These are phyloP conservation scores for Channa argus DNA, from an alignment of 2,113 vertebrate species.

Conservation along the genomic window DNA sequence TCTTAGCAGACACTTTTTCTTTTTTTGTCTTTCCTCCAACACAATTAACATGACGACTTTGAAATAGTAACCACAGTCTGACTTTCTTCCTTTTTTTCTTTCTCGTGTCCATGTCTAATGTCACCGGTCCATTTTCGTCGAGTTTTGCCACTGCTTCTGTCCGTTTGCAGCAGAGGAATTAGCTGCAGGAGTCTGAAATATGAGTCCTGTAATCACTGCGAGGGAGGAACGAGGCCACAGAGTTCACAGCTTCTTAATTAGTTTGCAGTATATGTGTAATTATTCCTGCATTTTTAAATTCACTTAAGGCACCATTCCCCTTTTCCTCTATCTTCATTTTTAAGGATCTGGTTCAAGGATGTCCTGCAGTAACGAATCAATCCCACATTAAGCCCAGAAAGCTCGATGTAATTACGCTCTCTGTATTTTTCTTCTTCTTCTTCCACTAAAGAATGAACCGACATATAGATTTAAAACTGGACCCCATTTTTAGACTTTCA, in stretches of 20 bases:
- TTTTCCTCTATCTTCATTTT: constrained; percentile 60
- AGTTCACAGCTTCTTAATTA: constrained; percentile 82
- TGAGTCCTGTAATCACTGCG: constrained; percentile 72
- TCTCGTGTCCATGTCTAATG: constrained; percentile 44
- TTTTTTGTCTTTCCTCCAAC: constrained; percentile 54
- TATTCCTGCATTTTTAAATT: constrained; percentile 84
- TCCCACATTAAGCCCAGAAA: constrained; percentile 60
- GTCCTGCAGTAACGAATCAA: constrained; percentile 79
- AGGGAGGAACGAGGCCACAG: constrained; percentile 69
- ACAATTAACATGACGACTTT: constrained; percentile 79
- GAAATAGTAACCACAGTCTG: constrained; percentile 75
- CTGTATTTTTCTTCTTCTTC: constrained; percentile 19
- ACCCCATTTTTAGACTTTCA: constrained; percentile 46
- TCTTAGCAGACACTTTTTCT: constrained; percentile 68
- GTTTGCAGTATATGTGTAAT: constrained; percentile 81
- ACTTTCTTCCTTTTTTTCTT: constrained; percentile 65
- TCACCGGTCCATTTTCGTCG: constrained; percentile 53
- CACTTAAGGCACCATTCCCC: constrained; percentile 72
- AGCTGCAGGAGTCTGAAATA: constrained; percentile 66
- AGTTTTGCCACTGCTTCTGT: constrained; percentile 38
- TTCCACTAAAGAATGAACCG: constrained; percentile 17
- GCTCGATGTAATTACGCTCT: constrained; percentile 64
- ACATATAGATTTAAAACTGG: constrained; percentile 46
- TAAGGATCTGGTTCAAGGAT: constrained; percentile 74
- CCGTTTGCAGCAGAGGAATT: constrained; percentile 55